Percentiles rank a stretch among this genome's conserved stretches.
Evolutionary conservation across 1,140 invertebrate species (phyloP).

Genomic region (Brachystomella parvula): DNA sequence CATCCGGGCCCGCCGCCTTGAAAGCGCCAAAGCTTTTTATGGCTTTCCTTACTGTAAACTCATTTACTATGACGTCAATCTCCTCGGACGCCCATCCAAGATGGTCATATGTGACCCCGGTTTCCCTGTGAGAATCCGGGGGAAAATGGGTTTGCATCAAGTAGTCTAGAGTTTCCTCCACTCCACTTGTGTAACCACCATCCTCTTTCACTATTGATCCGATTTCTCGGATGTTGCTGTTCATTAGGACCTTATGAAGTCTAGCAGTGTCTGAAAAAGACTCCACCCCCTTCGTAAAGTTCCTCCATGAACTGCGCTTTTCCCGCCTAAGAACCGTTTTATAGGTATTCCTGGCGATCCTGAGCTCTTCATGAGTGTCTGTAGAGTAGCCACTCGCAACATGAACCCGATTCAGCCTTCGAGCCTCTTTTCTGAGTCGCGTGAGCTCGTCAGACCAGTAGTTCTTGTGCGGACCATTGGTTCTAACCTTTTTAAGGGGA

Average conservation of each 20-base stretch:
- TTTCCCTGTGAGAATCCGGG: background rate
- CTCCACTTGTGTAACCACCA: background rate
- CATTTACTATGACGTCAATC: background rate
- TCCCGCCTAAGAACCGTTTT: background rate
- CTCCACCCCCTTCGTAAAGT: slow-evolving; percentile 3
- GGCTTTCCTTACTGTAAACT: slow-evolving; percentile 1
- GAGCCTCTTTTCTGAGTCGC: background rate
- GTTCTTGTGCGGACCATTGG: background rate
- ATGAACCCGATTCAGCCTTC: background rate
- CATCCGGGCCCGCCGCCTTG: slow-evolving; percentile 24
- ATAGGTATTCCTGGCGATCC: background rate
- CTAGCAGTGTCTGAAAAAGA: background rate
- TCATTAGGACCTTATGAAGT: background rate
- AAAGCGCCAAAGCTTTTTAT: slow-evolving; percentile 10
- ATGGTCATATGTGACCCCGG: background rate
- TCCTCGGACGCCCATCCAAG: background rate
- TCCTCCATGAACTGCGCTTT: slow-evolving; percentile 15
- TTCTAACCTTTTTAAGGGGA: background rate
- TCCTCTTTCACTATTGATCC: background rate
- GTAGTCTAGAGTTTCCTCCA: background rate
- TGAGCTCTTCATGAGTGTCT: background rate
- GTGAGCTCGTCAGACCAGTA: slow-evolving; percentile 16
- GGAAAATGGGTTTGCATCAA: slow-evolving; percentile 11
- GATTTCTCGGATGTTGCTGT: background rate
- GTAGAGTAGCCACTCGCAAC: background rate